phyloP scores from a whole-genome alignment of 2,797 vertebrate genomes.

The Muscicapa striata region DNA sequence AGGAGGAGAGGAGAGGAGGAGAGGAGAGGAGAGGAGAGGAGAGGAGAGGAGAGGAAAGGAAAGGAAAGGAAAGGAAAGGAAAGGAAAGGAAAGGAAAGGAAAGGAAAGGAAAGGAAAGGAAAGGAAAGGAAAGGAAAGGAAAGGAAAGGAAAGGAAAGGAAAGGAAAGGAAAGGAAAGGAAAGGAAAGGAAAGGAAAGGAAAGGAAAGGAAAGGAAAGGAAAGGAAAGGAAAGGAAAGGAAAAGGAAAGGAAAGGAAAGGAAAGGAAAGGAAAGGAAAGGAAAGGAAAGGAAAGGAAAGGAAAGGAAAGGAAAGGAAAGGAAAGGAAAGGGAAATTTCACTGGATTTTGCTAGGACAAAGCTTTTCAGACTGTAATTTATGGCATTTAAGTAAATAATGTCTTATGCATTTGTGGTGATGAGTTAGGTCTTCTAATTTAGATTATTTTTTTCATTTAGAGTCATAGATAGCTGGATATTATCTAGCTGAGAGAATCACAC shows the following conservation, averaged over 20 bases:
- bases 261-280: too few species aligned
- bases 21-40: too few species aligned
- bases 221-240: too few species aligned
- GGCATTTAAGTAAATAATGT: not conserved
- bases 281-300: not conserved
- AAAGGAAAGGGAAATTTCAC: too few species aligned
- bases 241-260: not conserved
- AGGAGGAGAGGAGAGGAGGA: too few species aligned
- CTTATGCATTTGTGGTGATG: not conserved
- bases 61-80: not conserved
- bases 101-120: too few species aligned
- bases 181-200: too few species aligned
- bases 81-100: too few species aligned
- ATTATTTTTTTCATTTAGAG: not conserved
- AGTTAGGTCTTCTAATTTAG: not conserved
- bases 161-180: too few species aligned
- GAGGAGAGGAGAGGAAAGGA: too few species aligned
- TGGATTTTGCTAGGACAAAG: not conserved
- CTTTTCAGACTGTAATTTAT: not conserved
- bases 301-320: too few species aligned
- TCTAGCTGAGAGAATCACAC: not conserved
- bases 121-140: too few species aligned
- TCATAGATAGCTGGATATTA: not conserved
- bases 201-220: not conserved
- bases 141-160: not conserved